Evolutionary conservation across 2,113 vertebrate genomes (phyloP).

Genomic region (Propithecus coquereli): DNA sequence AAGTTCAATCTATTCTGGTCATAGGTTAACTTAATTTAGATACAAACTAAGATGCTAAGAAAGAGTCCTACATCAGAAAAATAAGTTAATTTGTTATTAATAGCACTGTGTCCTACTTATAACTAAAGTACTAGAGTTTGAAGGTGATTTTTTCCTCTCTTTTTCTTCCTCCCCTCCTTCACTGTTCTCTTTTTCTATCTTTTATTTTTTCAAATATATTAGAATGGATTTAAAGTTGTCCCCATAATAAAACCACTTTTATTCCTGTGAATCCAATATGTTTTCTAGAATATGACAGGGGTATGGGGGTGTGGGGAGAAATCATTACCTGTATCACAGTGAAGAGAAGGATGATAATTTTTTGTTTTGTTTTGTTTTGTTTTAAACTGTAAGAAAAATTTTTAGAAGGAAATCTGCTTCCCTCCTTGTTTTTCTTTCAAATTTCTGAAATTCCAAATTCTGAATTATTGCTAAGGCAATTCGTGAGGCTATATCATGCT

Average conservation of each 20-base stretch:
- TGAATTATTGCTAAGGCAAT: background rate
- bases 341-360: background rate
- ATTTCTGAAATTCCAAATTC: background rate
- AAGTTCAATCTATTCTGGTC: background rate
- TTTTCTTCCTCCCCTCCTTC: background rate
- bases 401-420: background rate
- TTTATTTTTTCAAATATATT: background rate
- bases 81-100: background rate
- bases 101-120: background rate
- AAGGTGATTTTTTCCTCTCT: background rate
- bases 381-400: background rate
- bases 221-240: background rate
- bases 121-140: background rate
- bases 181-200: background rate
- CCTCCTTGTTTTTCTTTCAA: background rate
- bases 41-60: background rate
- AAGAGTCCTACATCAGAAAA: background rate
- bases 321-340: background rate
- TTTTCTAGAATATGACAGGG: background rate
- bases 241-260: background rate
- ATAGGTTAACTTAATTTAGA: background rate
- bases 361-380: too few relatives aligned
- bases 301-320: fast-evolving
- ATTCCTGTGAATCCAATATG: fast-evolving
- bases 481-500: background rate